Evolutionary conservation across 2,888 invertebrate species (phyloP), one percentile per base, ranked within the genome.

Genomic region (Kuschelorhynchus macadamiae): DNA sequence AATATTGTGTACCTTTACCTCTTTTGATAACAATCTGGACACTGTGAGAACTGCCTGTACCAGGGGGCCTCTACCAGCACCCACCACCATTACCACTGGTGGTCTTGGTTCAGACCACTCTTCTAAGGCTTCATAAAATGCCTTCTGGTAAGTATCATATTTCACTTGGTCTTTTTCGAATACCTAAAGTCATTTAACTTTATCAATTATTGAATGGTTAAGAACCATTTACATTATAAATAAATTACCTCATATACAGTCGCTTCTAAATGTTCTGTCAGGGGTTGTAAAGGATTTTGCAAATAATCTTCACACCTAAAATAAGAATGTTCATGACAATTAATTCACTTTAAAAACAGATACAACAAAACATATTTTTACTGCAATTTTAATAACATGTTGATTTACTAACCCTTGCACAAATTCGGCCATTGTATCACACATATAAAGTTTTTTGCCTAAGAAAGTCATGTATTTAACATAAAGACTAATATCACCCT

Each of bases 101-200:
- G 80, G 79, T 36, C 84, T 83, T 17, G 84, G 83, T 78, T 88
- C 81, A 1, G 77, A 75, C 33, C 82, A 81, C 78, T 92, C 90
- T 52, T 88, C 80, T 32, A 97, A 85, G 7, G 96, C 96, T 81
- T 86, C 84, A 67, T 89, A 87, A 53, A 97, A 92, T 4, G 97
- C 97, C 69, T 88, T 87, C 84, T 96, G 92, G 81, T 96, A 96
- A 67, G 92, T 88, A 62, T 91, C 90, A 84, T 99, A 99, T 82
- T 99, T 99, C 1, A 96, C 88, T 9, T 96, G 96, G 86, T 99
- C 99, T 80, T 94, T 95, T 84, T 99, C 99, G 85, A 99, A 99
- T 9, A 17, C 92, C 86, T 98, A 97, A 81, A 99, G n/a, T n/a
- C n/a, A n/a, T n/a, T n/a, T n/a, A n/a, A n/a, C n/a, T n/a, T n/a